Evolutionary conservation across 64 coral and sea anemone genomes (phyloP), one percentile per base, ranked within the genome.

Genomic region (Stichodactyla helianthus): DNA sequence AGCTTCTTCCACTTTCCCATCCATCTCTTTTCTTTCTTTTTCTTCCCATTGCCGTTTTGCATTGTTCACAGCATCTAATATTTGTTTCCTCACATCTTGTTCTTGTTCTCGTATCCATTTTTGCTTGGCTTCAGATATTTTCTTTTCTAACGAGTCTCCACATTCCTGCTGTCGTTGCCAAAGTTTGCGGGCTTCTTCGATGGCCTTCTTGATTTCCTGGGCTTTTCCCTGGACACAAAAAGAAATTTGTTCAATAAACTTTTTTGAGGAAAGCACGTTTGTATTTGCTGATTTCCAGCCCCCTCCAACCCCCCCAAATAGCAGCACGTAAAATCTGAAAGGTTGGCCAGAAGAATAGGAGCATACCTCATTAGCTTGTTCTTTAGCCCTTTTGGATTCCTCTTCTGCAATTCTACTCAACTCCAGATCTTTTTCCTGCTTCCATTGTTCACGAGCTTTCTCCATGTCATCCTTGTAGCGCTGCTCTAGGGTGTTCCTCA

Each of bases 21-120:
- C 85, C 56, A 77, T 55, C 68, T 93, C 82, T 28, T 85, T 76
- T 12, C 51, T 85, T 54, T 95, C 83, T 67, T 92, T 88, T 19
- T 84, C 86, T n/a, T 90, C 74, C 93, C 93, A 95, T 50, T 77
- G 77, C 54, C 55, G 54, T 77, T 84, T 91, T 9, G 87, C 93
- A 56, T 92, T 87, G 19, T 88, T 74, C 18, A 94, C 85, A 18
- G 86, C 82, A 59, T 77, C 80, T 27, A 78, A 76, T 58, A 94
- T 79, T 52, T 83, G 82, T 52, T 61, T 80, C 50, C 92, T 91
- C 63, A 93, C 85, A 0, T 92, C 86, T 52, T 91, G 86, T 62
- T 93, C 89, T 16, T 87, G 61, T 14, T 92, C 77, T 53, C 64
- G 71, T 10, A 82, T 65, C 87, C 87, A 92, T 20, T 93, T 81